A percentile compares a stretch with the other conserved stretches of the same genome.
phyloP scores from a whole-genome alignment of 2,113 vertebrate genomes.

The Orientallactaga bullata region DNA sequence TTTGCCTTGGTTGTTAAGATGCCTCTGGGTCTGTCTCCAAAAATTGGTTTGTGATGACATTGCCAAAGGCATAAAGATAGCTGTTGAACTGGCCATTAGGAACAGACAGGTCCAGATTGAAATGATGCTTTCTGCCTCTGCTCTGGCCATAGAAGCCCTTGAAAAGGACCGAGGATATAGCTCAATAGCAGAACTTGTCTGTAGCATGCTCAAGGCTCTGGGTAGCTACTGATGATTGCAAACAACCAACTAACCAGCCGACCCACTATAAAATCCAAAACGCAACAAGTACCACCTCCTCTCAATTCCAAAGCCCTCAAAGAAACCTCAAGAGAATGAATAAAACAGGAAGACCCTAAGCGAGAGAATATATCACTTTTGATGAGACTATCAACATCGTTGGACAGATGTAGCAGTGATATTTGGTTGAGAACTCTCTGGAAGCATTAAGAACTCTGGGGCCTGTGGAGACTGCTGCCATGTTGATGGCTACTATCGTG shows the following conservation, averaged over 20 bases:
- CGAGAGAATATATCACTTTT: slow-evolving; percentile 86
- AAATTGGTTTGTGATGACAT: slow-evolving; percentile 90
- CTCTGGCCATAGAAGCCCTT: slow-evolving; percentile 88
- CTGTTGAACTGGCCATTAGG: slow-evolving; percentile 87
- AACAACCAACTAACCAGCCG: not conserved
- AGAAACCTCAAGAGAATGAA: slow-evolving; percentile 88
- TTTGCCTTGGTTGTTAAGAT: not conserved
- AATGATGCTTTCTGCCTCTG: slow-evolving; percentile 87
- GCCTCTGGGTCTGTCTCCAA: slow-evolving; percentile 66
- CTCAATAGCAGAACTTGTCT: not conserved
- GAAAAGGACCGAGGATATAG: slow-evolving; percentile 76
- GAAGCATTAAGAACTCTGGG: slow-evolving; percentile 86
- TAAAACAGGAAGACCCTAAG: slow-evolving; percentile 90
- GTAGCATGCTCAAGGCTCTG: not conserved
- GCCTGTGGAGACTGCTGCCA: too few relatives aligned
- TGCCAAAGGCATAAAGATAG: slow-evolving; percentile 86
- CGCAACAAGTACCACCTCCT: not conserved
- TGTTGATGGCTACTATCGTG: slow-evolving; percentile 89
- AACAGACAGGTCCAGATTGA: slow-evolving; percentile 88
- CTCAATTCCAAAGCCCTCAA: slow-evolving; percentile 84
- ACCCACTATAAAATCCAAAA: not conserved
- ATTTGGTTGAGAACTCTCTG: slow-evolving; percentile 84
- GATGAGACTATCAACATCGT: slow-evolving; percentile 85
- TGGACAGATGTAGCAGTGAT: slow-evolving; percentile 78
- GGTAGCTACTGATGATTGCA: not conserved